Base-by-base conservation (phyloP, 2,113 vertebrate genomes). In the Phycodurus eques region DNA sequence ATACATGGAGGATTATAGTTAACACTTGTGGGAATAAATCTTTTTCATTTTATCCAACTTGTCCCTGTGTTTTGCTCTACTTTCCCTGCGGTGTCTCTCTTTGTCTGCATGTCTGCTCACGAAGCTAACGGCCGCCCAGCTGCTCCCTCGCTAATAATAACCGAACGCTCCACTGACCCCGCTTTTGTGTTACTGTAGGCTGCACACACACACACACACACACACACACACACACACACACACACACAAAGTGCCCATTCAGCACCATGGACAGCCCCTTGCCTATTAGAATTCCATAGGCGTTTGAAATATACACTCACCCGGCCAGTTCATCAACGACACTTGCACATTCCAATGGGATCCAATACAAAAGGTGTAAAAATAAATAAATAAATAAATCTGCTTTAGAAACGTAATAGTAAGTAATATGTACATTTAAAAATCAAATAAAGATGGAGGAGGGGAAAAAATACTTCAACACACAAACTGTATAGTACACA, bases 1-100 rank as follows among this genome's bases (percentile, higher is more conserved):
- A 91, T 84, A 86, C 91, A 93, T 90, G 85, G 75, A 83, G 84
- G 47, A 90, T 89, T 88, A 87, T 85, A 88, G 84, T 86, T 85
- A 76, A 81, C 91, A 90, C 87, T 93, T 93, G 92, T 95, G 94
- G 92, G 93, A 96, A 96, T 95, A 97, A 96, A 94, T 69, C 88
- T 88, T 92, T 92, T 95, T 90, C 77, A 92, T 91, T 91, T 85
- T 89, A 92, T 80, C 66, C 68, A 71, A 88, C 77, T 84, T 71
- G 88, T 90, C 84, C 91, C 80, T 62, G 89, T 87, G 90, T 93
- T 65, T 80, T 91, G 74, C 86, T 83, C 59, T 64, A 49, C 62
- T 74, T 70, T 84, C 82, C 84, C 76, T 44, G 44, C 74, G 68
- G 42, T 12, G 61, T 42, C 54, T 76, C 66, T 80, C 62, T 70